Conservation (phyloP, 2,113 vertebrate species). For the Crotophaga sulcirostris region DNA sequence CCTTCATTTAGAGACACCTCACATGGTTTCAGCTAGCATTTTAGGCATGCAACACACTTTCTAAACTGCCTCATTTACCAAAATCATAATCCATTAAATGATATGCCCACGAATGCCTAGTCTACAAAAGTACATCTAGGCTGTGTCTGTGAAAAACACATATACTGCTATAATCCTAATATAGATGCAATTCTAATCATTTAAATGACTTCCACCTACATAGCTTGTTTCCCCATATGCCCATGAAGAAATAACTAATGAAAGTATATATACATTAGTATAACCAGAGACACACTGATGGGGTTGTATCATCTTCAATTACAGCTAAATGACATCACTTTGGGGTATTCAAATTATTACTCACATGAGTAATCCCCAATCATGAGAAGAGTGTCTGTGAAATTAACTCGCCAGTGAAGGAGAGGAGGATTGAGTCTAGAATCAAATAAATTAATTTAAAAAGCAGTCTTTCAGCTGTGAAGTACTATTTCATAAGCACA, state of each 20-base stretch:
- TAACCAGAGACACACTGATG: background rate
- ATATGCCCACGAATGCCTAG: fast-evolving
- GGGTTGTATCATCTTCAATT: slow-evolving; percentile 36
- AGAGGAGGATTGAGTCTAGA: background rate
- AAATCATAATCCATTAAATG: background rate
- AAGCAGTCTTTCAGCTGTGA: background rate
- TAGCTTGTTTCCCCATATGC: background rate
- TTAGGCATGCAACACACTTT: background rate
- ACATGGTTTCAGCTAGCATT: background rate
- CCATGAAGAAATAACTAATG: background rate
- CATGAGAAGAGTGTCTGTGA: slow-evolving; percentile 22
- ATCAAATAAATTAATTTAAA: slow-evolving; percentile 4
- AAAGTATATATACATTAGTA: background rate
- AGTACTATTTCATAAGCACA: background rate
- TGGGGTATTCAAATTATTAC: slow-evolving; percentile 32
- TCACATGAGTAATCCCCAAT: slow-evolving; percentile 46
- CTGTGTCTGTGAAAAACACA: background rate
- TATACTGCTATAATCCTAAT: background rate
- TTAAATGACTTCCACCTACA: background rate
- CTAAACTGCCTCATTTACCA: background rate
- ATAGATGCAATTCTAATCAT: background rate
- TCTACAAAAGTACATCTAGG: background rate
- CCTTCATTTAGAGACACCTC: background rate
- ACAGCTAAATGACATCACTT: slow-evolving; percentile 44
- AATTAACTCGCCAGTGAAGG: slow-evolving; percentile 26